Conservation (phyloP, 2,113 vertebrate genomes). For the Psophia crepitans region DNA sequence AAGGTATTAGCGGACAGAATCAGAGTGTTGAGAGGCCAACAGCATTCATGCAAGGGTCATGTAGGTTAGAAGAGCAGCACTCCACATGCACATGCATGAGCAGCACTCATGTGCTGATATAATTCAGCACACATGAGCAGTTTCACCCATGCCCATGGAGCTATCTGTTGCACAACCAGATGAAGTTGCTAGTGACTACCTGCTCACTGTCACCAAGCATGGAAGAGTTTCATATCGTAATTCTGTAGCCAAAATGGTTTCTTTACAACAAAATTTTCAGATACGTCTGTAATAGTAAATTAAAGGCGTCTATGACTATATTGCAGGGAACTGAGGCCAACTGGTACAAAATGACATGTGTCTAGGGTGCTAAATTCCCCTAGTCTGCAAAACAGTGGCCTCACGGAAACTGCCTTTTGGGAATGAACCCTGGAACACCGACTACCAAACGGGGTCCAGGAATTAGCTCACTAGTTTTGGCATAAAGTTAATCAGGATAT, state of each 20-base stretch:
- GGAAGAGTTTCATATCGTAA: background rate
- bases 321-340: background rate
- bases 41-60: rapidly evolving
- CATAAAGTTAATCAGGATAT: constrained; percentile 19
- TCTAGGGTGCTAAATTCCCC: background rate
- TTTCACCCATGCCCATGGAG: background rate
- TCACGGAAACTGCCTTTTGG: constrained; percentile 11
- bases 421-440: constrained; percentile 27
- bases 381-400: constrained; percentile 17
- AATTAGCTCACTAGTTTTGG: constrained; percentile 62
- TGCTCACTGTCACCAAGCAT: background rate
- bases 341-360: constrained; percentile 1
- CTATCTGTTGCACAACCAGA: background rate
- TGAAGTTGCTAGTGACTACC: background rate
- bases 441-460: constrained; percentile 20
- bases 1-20: background rate
- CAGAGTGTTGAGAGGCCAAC: background rate
- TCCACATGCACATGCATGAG: no score
- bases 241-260: background rate
- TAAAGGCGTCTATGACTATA: background rate
- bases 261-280: background rate
- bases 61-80: background rate
- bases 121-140: background rate
- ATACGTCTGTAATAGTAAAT: background rate
- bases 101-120: no score